Evolutionary conservation across 1,140 invertebrate species (phyloP), one percentile per base, ranked within the genome.

Genomic region (Armadillidium nasatum): DNA sequence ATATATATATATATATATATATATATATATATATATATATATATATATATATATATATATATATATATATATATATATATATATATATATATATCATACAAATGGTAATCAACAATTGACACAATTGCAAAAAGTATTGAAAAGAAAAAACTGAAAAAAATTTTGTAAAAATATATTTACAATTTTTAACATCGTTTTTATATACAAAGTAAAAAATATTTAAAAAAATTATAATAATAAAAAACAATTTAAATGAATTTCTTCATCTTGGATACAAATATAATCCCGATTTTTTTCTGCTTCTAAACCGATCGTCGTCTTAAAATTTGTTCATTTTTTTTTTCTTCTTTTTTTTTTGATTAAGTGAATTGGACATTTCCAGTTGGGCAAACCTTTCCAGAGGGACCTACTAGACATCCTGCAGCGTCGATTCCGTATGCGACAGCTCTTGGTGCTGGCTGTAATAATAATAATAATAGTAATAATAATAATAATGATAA

Each of bases 351-450:
- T 50, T 50, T 15, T 50, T 15, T 50, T 50, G 9, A 50, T 50
- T 10, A 76, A 22, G 22, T 73, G 73, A 60, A 78, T 44, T 78
- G 77, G 44, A 78, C 72, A 73, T 78, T 78, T 21, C 77, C 77
- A 21, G 73, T 75, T 50, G 77, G 77, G 60, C 77, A 78, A 43
- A 78, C 77, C 70, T 75, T 75, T 22, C 77, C 77, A 7, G 77
- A 78, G 7, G 77, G 77, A 4, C 77, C 77, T 0, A 9, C 43
- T 11, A 78, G 23, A 22, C 77, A 78, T 10, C 77, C 77, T 19
- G 70, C 71, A 22, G 44, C 50, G 22, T 78, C 71, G 6, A 78
- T 70, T 9, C 77, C 77, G 44, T 78, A 78, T 9, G 19, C 22
- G n/a, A 22, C 43, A 15, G 69, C 70, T 19, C 15, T 33, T 9